These are phyloP conservation scores for Dallia pectoralis DNA, from an alignment of 2,797 vertebrate species.

Conservation along the genomic window DNA sequence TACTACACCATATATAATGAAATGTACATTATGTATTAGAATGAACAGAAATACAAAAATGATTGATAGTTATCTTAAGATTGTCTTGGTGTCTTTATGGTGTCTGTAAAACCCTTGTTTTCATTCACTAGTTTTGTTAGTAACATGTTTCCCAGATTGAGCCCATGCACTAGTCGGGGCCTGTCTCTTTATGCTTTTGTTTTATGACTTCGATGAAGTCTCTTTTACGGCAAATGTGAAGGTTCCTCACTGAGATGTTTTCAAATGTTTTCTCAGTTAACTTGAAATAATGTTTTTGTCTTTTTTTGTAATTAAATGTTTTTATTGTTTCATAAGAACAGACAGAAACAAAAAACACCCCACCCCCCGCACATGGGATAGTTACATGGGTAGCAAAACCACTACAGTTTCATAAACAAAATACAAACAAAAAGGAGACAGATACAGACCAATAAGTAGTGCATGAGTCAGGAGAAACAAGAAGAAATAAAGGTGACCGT, in stretches of 20 bases:
- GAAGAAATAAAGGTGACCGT: no score
- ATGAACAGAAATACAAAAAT: conserved; percentile 14
- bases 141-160: conserved; percentile 50
- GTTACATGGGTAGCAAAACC: no score
- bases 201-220: conserved; percentile 78
- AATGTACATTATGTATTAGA: background rate
- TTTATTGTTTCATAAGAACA: no score
- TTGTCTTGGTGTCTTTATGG: background rate
- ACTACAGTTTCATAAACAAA: no score
- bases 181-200: conserved; percentile 42
- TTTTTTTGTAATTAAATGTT: no score
- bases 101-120: conserved; percentile 15
- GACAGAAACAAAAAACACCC: no score
- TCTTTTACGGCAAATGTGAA: conserved; percentile 6
- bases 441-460: no score
- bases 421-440: no score
- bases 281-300: no score
- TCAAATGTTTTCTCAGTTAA: background rate
- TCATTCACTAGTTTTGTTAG: conserved; percentile 5
- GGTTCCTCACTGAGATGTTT: conserved; percentile 2
- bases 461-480: no score
- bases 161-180: conserved; percentile 54
- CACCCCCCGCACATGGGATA: no score
- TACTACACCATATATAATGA: background rate
- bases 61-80: background rate